Evolutionary conservation across 2,797 vertebrate species (phyloP), one percentile per base, ranked within the genome.

Genomic region (Typhlichthys subterraneus): DNA sequence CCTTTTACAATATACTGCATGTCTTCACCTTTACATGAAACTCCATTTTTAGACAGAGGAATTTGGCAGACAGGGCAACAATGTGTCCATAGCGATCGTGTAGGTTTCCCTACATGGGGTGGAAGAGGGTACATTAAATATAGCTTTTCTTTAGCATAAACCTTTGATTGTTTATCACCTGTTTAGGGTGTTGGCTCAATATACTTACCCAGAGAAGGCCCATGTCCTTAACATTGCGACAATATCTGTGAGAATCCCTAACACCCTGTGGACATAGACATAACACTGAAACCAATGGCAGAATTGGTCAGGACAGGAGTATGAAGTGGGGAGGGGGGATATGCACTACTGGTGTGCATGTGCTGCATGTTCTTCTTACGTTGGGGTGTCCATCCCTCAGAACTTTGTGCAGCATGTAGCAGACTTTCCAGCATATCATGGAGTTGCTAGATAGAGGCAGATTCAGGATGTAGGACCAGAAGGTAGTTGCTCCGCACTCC

Each of bases 361-460:
- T 29, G 23, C 23, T 29, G 23, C 23, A 29, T 29, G 23, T 29
- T 29, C 23, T 4, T 42, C 87, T 79, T 52, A 91, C 92, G 3
- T 92, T 92, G 45, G 64, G 77, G 85, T 99, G 96, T 19, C 98
- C 98, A 0, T 96, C 98, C 0, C 97, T 85, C 4, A 99, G 94
- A 15, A 99, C 85, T 82, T 97, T 99, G 92, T 99, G 98, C 45
- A 99, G 89, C 65, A 99, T 93, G 0, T 98, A 95, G 89, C 98
- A 99, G 91, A 98, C 96, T 85, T 99, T 99, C 98, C 97, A 99
- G 91, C 96, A 97, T 85, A 99, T 79, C 79, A 99, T 94, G 73
- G 97, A 89, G 12, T 94, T 95, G 91, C 97, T 99, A 81, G 97
- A 92, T 58, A 99, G 87, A 0, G 97, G 97, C 67, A 99, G 91